Evolutionary conservation across 2,797 vertebrate species (phyloP), one percentile per base, ranked within the genome.

Genomic region (Centroberyx gerrardi): DNA sequence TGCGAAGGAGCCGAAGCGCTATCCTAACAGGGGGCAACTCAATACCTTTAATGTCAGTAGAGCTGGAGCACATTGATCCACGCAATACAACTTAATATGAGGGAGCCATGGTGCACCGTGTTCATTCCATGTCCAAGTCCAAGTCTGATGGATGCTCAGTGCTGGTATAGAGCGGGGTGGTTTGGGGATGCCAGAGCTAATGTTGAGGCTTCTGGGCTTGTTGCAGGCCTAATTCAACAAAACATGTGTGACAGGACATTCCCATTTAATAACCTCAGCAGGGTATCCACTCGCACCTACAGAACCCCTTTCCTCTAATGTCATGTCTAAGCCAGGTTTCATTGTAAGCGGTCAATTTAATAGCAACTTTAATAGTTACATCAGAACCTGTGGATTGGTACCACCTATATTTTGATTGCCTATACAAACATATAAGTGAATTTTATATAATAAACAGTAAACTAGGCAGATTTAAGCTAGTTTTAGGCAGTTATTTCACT

Each of bases 1-100:
- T 62, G 52, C 22, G 67, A 27, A 81, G 65, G 55, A 87, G 72
- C 58, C 56, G 52, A 55, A 78, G 71, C 56, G 59, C 68, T 70
- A 44, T 56, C 67, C 81, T 81, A 76, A 87, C 81, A 66, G 59
- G 59, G 44, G 62, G 76, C 60, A 88, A 88, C 82, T 55, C 68
- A 72, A 91, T 86, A 82, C 70, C 69, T 72, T 62, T 53, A 63
- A 88, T 76, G 77, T 82, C 72, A 72, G 70, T 13, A n/a, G 68
- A 75, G 70, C 54, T 44, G 13, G 13, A 77, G 72, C 36, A 14
- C 63, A 88, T 81, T 59, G 84, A 92, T 86, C 67, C 58, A 27
- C 6, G 46, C 29, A 28, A 55, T 29, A 42, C 60, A 68, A 80
- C 72, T 74, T 78, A 75, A 85, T 70, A 76, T 46, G 10, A 72